These are phyloP conservation scores for Drosophila borealis DNA, from an alignment of 2,888 invertebrate genomes.

Conservation along the genomic window DNA sequence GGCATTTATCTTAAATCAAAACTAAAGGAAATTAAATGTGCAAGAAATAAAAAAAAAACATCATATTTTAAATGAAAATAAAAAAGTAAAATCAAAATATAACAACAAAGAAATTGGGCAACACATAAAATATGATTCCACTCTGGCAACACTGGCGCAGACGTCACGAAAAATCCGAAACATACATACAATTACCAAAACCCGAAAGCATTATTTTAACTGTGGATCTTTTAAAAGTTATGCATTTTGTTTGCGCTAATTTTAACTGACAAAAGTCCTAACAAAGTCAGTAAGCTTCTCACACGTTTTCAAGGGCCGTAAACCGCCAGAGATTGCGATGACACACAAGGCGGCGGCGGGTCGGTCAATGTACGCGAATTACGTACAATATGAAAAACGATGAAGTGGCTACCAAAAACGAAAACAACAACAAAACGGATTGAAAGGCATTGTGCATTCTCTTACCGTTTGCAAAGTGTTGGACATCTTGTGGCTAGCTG, in stretches of 20 bases:
- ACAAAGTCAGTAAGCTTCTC: background rate
- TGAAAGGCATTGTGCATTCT: slow-evolving; percentile 10
- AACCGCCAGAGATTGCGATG: slow-evolving; percentile 10
- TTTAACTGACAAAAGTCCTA: background rate
- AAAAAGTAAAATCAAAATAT: too few relatives aligned
- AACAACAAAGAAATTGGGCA: background rate
- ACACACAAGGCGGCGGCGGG: slow-evolving; percentile 11
- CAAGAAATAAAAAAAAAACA: too few relatives aligned
- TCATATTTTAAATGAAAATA: background rate
- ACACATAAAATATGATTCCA: background rate
- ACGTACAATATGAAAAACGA: background rate
- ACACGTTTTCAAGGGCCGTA: background rate
- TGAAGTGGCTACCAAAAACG: slow-evolving; percentile 4
- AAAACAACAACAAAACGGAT: slow-evolving; percentile 15
- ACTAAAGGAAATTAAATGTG: too few relatives aligned
- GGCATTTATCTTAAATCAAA: too few relatives aligned
- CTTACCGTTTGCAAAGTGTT: slow-evolving; percentile 70
- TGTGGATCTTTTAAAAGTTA: too few relatives aligned
- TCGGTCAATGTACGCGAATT: slow-evolving; percentile 43
- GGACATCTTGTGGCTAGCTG: slow-evolving; percentile 47
- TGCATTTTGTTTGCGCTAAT: background rate
- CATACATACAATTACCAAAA: too few relatives aligned
- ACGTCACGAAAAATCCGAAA: background rate
- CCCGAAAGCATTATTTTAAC: too few relatives aligned
- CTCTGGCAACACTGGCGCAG: slow-evolving; percentile 1